A percentile compares a stretch with the other conserved stretches of the same genome.
These are phyloP conservation scores for Watersipora subatra DNA, from an alignment of 1,140 invertebrate genomes.

Conservation along the genomic window DNA sequence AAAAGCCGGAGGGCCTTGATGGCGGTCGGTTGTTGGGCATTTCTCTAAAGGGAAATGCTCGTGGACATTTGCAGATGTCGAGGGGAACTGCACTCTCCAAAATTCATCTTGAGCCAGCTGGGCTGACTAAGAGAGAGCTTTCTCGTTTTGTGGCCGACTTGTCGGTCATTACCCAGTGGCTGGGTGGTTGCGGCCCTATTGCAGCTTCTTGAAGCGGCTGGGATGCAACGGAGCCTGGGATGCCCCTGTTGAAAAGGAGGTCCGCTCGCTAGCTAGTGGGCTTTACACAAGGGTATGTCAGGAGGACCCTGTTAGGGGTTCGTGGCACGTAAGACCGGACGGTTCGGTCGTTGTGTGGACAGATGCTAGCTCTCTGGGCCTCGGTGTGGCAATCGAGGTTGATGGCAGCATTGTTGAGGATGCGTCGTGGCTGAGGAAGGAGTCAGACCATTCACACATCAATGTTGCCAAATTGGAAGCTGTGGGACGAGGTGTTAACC, in stretches of 20 bases:
- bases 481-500: not conserved
- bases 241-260: not conserved
- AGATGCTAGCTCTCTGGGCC: not conserved
- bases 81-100: too few species aligned
- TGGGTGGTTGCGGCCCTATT: not conserved
- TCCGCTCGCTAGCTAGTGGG: not conserved
- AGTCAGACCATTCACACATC: not conserved
- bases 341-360: not conserved
- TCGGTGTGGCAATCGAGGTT: not conserved
- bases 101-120: not conserved
- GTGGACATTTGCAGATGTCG: too few species aligned
- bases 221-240: not conserved
- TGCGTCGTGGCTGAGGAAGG: slow-evolving; percentile 6
- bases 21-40: not conserved
- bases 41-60: not conserved
- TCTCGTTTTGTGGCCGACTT: not conserved
- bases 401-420: slow-evolving; percentile 4
- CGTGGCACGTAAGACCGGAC: not conserved
- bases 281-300: not conserved
- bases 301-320: not conserved
- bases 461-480: slow-evolving; percentile 6
- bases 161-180: slow-evolving; percentile 1
- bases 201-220: not conserved
- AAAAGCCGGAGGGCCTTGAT: not conserved
- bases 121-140: not conserved